These are phyloP conservation scores for Marcusenius ussheri DNA, from an alignment of 2,113 vertebrate genomes.

Conservation along the genomic window DNA sequence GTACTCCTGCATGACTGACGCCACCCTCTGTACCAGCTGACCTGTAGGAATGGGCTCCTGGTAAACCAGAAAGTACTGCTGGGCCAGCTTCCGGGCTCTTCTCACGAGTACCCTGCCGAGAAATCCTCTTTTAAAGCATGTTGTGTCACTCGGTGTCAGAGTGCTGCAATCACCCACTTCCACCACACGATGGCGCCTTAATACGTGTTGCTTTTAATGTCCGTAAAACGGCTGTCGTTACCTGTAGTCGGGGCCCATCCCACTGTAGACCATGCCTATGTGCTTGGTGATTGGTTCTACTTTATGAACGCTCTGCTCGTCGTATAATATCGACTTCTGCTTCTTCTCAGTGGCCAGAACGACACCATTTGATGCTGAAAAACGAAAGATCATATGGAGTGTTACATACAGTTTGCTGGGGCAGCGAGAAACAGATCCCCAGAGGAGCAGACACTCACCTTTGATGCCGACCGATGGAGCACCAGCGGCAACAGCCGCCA, in stretches of 20 bases:
- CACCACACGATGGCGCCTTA: neutral
- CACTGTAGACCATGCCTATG: slow-evolving; percentile 97
- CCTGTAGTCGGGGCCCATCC: slow-evolving; percentile 99
- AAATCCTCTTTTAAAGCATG: slow-evolving; percentile 10
- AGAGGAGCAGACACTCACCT: slow-evolving; percentile 23
- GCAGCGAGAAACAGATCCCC: neutral
- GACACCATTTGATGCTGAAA: slow-evolving; percentile 87
- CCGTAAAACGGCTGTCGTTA: slow-evolving; percentile 40
- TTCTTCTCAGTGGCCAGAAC: slow-evolving; percentile 98
- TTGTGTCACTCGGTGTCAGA: neutral
- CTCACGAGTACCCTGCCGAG: slow-evolving; percentile 82
- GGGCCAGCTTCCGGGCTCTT: slow-evolving; percentile 89
- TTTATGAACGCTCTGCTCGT: slow-evolving; percentile 97
- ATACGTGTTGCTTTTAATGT: neutral
- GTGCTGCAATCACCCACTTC: neutral
- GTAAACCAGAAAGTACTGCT: slow-evolving; percentile 94
- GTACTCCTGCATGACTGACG: slow-evolving; percentile 98
- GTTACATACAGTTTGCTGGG: neutral
- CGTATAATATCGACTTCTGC: slow-evolving; percentile 96
- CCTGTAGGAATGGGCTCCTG: slow-evolving; percentile 96
- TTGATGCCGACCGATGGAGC: slow-evolving; percentile 80
- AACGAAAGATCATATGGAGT: neutral
- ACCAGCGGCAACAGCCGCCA: slow-evolving; percentile 77
- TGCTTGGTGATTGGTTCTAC: slow-evolving; percentile 97
- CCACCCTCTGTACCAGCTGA: slow-evolving; percentile 94